phyloP scores from a whole-genome alignment of 30 jellyfish, hydroid and myxozoan species.

The Chrysaora quinquecirrha region DNA sequence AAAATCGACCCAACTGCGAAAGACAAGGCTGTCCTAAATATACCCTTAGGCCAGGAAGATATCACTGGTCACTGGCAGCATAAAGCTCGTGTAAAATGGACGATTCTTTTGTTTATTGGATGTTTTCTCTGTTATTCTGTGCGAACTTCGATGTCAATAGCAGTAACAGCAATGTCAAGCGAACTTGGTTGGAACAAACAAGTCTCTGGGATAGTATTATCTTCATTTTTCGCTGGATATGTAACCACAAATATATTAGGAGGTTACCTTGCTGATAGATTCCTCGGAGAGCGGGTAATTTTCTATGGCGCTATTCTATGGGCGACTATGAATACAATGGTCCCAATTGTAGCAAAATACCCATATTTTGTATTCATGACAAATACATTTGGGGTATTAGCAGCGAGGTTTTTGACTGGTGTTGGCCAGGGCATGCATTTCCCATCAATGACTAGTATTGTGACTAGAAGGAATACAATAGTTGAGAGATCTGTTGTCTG shows the following conservation, averaged over 20 bases:
- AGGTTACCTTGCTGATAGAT: constrained; percentile 95
- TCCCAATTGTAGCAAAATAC: constrained; percentile 85
- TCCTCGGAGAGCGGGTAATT: constrained; percentile 93
- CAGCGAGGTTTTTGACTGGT: constrained; percentile 93
- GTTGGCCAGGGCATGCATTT: constrained; percentile 99
- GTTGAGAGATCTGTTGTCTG: constrained; percentile 86
- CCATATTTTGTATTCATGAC: constrained; percentile 58
- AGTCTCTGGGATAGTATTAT: constrained; percentile 95
- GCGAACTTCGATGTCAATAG: constrained; percentile 97
- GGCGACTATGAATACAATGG: constrained; percentile 74
- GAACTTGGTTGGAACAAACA: constrained; percentile 99
- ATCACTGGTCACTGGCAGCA: constrained; percentile 79
- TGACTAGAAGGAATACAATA: constrained; percentile 77
- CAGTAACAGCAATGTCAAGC: constrained; percentile 78
- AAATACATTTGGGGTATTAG: constrained; percentile 80
- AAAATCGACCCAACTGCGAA: constrained; percentile 67
- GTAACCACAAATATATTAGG: constrained; percentile 93
- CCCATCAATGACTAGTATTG: constrained; percentile 86
- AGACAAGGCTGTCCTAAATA: constrained; percentile 41
- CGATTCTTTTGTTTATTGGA: constrained; percentile 74
- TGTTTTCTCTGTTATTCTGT: constrained; percentile 87
- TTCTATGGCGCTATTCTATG: constrained; percentile 72
- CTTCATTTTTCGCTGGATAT: constrained; percentile 98
- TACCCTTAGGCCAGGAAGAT: constrained; percentile 1
- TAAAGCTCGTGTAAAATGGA: constrained; percentile 86